These are phyloP conservation scores for Phortica variegata DNA, from an alignment of 1,140 invertebrate genomes.

Conservation along the genomic window DNA sequence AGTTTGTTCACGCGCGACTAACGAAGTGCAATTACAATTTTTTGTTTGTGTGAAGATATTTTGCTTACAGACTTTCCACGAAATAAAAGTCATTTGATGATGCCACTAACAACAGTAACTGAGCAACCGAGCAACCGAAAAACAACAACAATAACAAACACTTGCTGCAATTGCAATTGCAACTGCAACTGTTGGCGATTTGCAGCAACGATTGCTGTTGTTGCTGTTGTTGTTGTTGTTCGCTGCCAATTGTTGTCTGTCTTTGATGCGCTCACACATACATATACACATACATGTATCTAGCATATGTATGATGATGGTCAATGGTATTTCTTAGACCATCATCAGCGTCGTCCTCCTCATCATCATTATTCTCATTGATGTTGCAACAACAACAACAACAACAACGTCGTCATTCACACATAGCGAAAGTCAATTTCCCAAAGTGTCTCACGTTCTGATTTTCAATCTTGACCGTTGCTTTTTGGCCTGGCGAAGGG, in stretches of 20 bases:
- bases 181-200: too few species aligned
- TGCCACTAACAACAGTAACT: neutral
- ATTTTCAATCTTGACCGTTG: conserved; percentile 47
- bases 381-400: neutral
- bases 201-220: conserved; percentile 11
- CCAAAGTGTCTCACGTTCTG: conserved; percentile 48
- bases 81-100: too few species aligned
- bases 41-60: too few species aligned
- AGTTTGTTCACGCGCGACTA: too few species aligned
- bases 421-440: conserved; percentile 5
- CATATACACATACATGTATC: conserved; percentile 7
- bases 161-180: too few species aligned
- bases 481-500: neutral
- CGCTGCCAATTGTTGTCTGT: neutral
- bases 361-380: neutral
- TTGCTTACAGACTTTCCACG: too few species aligned
- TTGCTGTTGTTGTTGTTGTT: neutral
- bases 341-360: neutral
- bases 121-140: too few species aligned
- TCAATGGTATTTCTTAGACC: conserved; percentile 7
- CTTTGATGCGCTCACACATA: conserved; percentile 27
- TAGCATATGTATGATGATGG: conserved; percentile 4
- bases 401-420: neutral
- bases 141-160: too few species aligned
- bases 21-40: too few species aligned